Base-by-base conservation (phyloP, 2,888 invertebrate genomes). In the Noctuana brunneofusca region DNA sequence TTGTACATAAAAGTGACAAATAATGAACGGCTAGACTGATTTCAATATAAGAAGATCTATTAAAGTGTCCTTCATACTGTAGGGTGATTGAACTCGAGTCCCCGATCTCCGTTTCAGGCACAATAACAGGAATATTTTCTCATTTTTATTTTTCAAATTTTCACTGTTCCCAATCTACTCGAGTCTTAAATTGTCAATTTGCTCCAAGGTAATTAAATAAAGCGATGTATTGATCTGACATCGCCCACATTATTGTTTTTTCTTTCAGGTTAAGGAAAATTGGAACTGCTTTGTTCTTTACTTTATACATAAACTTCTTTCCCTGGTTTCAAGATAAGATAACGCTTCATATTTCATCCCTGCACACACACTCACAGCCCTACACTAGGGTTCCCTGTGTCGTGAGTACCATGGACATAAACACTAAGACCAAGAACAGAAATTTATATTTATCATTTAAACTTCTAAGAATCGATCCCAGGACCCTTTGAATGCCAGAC, bases 41-140 rank as follows among this genome's bases (percentile, higher is more conserved):
- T 54, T 62, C 35, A 56, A 50, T 52, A 43, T 59, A 16, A 43
- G 52, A 16, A 43, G 52, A 24, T 41, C 30, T 50, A 50, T 56
- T 35, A 49, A 38, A 60, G 16, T 41, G 20, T 56, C 41, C 24
- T 63, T 63, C 12, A 35, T 30, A 50, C 48, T 43, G 43, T 55
- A 58, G 66, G 68, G 69, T 68, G 65, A 63, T 67, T 68, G 69
- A 68, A 66, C 70, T 69, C 65, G 62, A 16, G 27, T 65, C 38
- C 49, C 22, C 41, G 63, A 20, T 22, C 52, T 65, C 58, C 50
- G 64, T 67, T 65, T 66, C 65, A 64, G 67, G 52, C 46, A 55
- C 38, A 50, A 41, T 57, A 65, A 14, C 4, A 27, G 32, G 52
- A 65, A 57, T 49, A 55, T 38, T 55, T 46, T 48, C 57, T 27